phyloP scores from a whole-genome alignment of 2,797 vertebrate genomes.

The Epinephelus malabaricus region DNA sequence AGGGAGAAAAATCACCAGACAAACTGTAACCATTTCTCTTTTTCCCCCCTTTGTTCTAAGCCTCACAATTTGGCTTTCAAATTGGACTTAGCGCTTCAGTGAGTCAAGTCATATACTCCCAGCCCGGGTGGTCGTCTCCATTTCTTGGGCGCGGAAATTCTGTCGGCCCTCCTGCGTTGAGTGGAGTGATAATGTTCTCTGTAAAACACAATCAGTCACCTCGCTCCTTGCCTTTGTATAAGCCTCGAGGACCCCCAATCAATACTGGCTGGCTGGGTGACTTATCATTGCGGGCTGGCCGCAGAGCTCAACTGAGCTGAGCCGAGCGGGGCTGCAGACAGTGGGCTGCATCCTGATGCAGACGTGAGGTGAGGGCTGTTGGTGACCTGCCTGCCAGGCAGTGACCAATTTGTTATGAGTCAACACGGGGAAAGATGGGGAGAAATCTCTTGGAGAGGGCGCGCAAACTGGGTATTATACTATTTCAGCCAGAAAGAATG shows the following conservation, averaged over 20 bases:
- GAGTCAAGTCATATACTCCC: constrained; percentile 84
- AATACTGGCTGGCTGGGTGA: constrained; percentile 86
- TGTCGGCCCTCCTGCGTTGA: constrained; percentile 76
- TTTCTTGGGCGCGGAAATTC: constrained; percentile 81
- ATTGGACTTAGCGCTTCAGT: constrained; percentile 84
- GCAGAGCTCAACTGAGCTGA: constrained; percentile 65
- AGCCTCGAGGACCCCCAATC: constrained; percentile 85
- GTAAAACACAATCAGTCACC: constrained; percentile 90
- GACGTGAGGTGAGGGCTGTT: constrained; percentile 59
- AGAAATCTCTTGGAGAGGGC: neutral
- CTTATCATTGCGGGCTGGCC: constrained; percentile 81
- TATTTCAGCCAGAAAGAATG: constrained; percentile 15
- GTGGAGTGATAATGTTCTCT: constrained; percentile 89
- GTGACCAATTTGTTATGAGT: constrained; percentile 66
- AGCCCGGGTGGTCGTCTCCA: constrained; percentile 80
- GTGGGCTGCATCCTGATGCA: constrained; percentile 80
- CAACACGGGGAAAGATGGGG: constrained; percentile 26
- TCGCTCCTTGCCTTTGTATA: constrained; percentile 84
- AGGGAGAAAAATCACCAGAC: constrained; percentile 78
- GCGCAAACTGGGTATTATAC: constrained; percentile 9
- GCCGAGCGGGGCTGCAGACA: constrained; percentile 59
- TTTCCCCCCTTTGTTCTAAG: constrained; percentile 76
- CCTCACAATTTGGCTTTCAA: constrained; percentile 85
- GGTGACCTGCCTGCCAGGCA: constrained; percentile 47
- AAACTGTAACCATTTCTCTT: constrained; percentile 75